A percentile compares a stretch with the other conserved stretches of the same genome.
Evolutionary conservation across 2,888 invertebrate species (phyloP).

Genomic region (Noctua fimbriata): DNA sequence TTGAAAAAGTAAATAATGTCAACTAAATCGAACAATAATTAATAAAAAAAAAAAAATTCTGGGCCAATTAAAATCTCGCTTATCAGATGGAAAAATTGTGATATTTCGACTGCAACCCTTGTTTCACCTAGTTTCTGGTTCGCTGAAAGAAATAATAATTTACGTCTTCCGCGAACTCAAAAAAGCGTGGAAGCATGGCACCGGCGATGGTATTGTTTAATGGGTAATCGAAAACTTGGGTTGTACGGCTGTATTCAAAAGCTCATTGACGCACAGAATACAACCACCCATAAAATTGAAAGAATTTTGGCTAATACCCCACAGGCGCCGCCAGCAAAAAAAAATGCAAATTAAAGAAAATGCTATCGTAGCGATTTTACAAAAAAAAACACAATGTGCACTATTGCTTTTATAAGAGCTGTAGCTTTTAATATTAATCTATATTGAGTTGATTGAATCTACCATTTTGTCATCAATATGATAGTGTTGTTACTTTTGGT

Average conservation of each 20-base stretch:
- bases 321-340: not conserved
- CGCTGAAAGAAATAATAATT: not conserved
- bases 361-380: not conserved
- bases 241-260: not conserved
- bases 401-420: no score
- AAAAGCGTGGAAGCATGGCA: not conserved
- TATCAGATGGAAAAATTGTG: no score
- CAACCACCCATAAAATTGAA: conserved; percentile 2
- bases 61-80: no score
- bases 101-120: no score
- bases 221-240: not conserved
- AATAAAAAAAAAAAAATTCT: no score
- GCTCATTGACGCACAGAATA: not conserved
- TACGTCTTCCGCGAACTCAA: not conserved
- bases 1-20: no score
- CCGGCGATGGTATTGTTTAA: not conserved
- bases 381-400: not conserved
- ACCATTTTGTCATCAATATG: no score
- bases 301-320: not conserved
- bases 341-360: not conserved
- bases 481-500: no score
- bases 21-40: no score
- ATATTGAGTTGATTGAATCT: no score
- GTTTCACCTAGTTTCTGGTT: no score
- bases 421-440: no score